A percentile compares a stretch with the other conserved stretches of the same genome.
These are phyloP conservation scores for Enteromius unitaeniatus DNA, from an alignment of 2,797 vertebrate genomes.

Conservation along the genomic window DNA sequence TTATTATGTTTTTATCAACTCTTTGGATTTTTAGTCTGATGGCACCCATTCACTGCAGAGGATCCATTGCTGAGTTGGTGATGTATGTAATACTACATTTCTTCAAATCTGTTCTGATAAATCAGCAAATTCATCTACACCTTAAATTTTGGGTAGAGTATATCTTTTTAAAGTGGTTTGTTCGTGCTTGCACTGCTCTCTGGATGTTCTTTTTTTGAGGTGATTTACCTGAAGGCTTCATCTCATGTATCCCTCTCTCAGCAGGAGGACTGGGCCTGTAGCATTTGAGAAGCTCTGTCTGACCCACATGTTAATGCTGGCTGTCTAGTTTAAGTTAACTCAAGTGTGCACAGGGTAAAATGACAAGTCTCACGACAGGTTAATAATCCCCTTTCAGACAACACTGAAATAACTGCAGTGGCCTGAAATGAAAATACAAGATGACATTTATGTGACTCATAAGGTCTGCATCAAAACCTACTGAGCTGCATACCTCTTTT, in stretches of 20 bases:
- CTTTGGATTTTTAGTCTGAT: neutral
- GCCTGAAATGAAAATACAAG: slow-evolving; percentile 29
- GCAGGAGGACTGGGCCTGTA: neutral
- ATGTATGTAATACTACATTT: neutral
- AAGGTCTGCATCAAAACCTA: neutral
- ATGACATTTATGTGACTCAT: neutral
- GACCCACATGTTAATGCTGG: slow-evolving; percentile 15
- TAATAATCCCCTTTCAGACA: slow-evolving; percentile 26
- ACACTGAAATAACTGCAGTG: slow-evolving; percentile 12
- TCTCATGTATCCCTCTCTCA: neutral
- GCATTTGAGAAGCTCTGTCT: neutral
- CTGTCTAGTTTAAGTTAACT: slow-evolving; percentile 12
- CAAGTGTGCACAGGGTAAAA: slow-evolving; percentile 11
- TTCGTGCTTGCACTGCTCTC: neutral
- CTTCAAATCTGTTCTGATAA: neutral
- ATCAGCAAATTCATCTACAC: neutral
- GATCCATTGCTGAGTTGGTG: neutral
- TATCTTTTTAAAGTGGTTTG: neutral
- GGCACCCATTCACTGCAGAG: neutral
- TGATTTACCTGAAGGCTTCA: slow-evolving; percentile 8
- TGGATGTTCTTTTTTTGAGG: neutral
- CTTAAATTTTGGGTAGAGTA: neutral
- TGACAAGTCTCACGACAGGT: slow-evolving; percentile 30
- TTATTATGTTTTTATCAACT: neutral
- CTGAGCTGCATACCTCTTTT: neutral